Evolutionary conservation across 2,113 vertebrate genomes (phyloP).

Genomic region (Stegastes partitus): DNA sequence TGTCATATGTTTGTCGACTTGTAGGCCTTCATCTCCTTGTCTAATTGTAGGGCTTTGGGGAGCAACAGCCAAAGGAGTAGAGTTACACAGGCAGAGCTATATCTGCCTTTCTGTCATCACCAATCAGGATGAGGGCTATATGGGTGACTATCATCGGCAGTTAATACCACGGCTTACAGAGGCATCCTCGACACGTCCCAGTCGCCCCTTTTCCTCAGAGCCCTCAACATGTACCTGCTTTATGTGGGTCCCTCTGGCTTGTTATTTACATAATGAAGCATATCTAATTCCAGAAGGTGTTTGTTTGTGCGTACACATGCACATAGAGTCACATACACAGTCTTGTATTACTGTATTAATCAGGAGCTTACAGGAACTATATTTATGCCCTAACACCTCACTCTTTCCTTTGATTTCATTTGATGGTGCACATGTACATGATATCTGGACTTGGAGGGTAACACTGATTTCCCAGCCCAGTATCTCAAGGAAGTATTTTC

Average conservation of each 20-base stretch:
- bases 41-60: conserved; percentile 63
- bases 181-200: conserved; percentile 60
- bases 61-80: conserved; percentile 60
- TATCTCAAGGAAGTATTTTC: background rate
- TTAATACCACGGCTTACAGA: conserved; percentile 71
- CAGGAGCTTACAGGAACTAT: conserved; percentile 41
- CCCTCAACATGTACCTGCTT: conserved; percentile 44
- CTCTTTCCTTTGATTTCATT: conserved; percentile 42
- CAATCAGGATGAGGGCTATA: conserved; percentile 77
- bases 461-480: background rate
- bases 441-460: conserved; percentile 9
- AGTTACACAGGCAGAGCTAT: conserved; percentile 75
- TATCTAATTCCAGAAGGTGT: conserved; percentile 46
- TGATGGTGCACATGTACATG: conserved; percentile 31
- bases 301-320: conserved; percentile 33
- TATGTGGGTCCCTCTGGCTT: conserved; percentile 29
- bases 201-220: conserved; percentile 44
- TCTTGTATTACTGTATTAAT: conserved; percentile 41
- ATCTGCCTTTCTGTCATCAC: conserved; percentile 80
- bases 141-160: conserved; percentile 73
- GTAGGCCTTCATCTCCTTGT: conserved; percentile 56
- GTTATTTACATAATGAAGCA: conserved; percentile 54
- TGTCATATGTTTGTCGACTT: conserved; percentile 32
- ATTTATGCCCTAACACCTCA: conserved; percentile 34
- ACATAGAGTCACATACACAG: conserved; percentile 28